Conservation (phyloP, 2,113 vertebrate genomes). For the Phrynosoma platyrhinos region DNA sequence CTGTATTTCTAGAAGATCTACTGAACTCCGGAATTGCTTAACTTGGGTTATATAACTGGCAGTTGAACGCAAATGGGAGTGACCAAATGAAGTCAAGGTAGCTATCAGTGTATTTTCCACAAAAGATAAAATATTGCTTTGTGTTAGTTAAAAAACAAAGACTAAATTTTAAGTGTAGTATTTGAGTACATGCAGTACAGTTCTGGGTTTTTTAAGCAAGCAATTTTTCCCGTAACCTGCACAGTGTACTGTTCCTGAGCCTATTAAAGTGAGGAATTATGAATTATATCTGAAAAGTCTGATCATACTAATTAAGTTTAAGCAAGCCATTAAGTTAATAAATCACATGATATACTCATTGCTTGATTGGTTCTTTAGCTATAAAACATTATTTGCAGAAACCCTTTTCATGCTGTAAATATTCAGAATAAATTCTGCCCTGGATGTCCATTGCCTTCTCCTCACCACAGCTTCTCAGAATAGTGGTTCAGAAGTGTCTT, state of each 20-base stretch:
- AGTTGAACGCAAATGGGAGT: neutral
- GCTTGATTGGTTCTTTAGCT: neutral
- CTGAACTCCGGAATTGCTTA: neutral
- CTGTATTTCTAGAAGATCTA: neutral
- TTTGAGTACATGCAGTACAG: neutral
- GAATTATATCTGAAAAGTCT: conserved; percentile 6
- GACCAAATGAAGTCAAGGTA: neutral
- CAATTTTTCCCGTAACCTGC: neutral
- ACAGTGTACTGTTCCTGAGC: neutral
- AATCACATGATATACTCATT: neutral
- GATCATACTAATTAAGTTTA: neutral
- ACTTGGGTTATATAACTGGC: neutral
- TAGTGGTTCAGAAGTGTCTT: neutral
- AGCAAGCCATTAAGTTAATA: neutral
- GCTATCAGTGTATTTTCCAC: neutral
- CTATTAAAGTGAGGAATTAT: neutral
- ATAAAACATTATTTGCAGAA: neutral
- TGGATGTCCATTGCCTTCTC: neutral
- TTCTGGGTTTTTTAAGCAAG: neutral
- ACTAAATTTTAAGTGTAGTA: neutral
- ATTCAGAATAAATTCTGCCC: neutral
- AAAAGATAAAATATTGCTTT: neutral
- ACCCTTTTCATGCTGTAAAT: neutral
- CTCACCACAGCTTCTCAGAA: neutral
- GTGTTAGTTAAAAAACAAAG: neutral